Base-by-base conservation (phyloP, 2,888 invertebrate species). In the Pheosia gnoma region DNA sequence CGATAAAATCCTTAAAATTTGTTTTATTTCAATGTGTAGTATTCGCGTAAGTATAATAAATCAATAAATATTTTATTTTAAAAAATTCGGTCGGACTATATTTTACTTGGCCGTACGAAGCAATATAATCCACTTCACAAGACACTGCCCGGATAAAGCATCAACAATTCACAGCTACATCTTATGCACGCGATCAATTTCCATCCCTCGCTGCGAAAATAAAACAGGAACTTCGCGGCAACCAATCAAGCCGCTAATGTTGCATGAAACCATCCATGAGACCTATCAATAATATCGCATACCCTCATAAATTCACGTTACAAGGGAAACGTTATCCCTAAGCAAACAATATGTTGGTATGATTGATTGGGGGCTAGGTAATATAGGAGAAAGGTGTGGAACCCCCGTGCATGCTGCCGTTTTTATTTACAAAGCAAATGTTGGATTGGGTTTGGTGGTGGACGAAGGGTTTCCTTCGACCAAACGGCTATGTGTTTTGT, bases 241-340 rank as follows among this genome's bases (percentile, higher is more conserved):
- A 80, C 82, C 81, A 83, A 83, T 84, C 84, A 78, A 75, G 75
- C 65, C 66, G 79, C 84, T 87, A 90, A 88, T 89, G 84, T 86
- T 80, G 80, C 83, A 85, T 83, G 80, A 81, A 83, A 80, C 82
- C 83, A 84, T 80, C 80, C 83, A 85, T 82, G 80, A 81, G 82
- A 80, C 82, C 83, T 84, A 85, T 85, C 85, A 85, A 85, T 85
- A 85, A 83, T 64, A 36, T 25, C 25, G 71, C 67, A 74, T 70
- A 81, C 84, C 82, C 79, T 83, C 82, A 85, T 86, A 85, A 83
- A 84, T 84, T 77, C 76, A 80, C 81, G 80, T 81, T 78, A 77
- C 77, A 78, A 70, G 78, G 77, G 79, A 80, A 81, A 79, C 78
- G 74, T 74, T 76, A 81, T 81, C 78, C 83, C 79, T 82, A 77